Percentiles rank a stretch among this genome's conserved stretches.
Conservation (phyloP, 2,113 vertebrate genomes). For the Chamaea fasciata region DNA sequence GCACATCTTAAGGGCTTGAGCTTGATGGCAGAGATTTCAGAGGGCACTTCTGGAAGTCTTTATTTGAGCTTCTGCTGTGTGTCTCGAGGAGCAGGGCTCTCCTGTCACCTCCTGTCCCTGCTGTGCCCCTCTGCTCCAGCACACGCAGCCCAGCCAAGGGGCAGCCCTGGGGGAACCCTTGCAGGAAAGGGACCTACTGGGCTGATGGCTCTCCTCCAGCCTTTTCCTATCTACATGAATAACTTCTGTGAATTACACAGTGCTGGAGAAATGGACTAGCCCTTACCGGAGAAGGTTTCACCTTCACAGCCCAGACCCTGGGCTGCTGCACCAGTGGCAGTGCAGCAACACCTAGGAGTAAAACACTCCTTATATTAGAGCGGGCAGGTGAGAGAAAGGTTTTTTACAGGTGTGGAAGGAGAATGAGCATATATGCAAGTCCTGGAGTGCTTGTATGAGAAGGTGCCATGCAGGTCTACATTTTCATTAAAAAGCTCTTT, state of each 20-base stretch:
- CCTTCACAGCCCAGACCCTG: neutral
- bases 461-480: neutral
- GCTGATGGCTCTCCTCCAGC: neutral
- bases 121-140: neutral
- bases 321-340: neutral
- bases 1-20: neutral
- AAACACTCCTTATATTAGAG: neutral
- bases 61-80: neutral
- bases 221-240: neutral
- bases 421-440: neutral
- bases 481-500: neutral
- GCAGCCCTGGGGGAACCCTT: accelerated
- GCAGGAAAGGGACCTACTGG: accelerated
- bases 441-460: neutral
- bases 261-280: neutral
- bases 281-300: neutral
- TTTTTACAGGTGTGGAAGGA: neutral
- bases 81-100: neutral
- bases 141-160: accelerated
- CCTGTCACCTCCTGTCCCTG: neutral
- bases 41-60: neutral
- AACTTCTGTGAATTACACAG: neutral
- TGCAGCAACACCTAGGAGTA: neutral
- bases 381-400: accelerated
- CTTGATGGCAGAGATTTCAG: neutral